Evolutionary conservation across 2,888 invertebrate species (phyloP).

Genomic region (Stomorhina lunata): DNA sequence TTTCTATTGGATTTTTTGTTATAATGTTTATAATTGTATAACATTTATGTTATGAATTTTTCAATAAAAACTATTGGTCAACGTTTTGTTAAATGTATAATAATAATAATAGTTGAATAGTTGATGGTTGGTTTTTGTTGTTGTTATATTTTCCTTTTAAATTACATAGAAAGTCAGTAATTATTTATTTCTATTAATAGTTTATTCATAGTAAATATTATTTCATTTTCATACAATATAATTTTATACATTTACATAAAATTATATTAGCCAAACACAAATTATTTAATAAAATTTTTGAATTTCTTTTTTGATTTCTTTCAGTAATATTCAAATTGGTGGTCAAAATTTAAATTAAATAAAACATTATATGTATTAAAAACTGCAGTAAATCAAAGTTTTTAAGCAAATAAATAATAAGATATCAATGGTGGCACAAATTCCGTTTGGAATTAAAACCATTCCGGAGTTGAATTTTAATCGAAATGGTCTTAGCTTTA

Average conservation of each 20-base stretch:
- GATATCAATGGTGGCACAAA: too few species aligned
- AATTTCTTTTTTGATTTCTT: conserved; percentile 48
- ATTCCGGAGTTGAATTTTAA: too few species aligned
- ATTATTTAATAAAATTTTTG: conserved; percentile 13
- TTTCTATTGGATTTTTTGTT: conserved; percentile 14
- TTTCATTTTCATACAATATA: conserved; percentile 27
- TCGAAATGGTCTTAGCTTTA: too few species aligned
- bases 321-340: background rate
- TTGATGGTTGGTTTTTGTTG: too few species aligned
- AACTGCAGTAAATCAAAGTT: background rate
- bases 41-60: background rate
- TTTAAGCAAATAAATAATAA: too few species aligned
- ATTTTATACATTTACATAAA: conserved; percentile 40
- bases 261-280: conserved; percentile 19
- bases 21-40: conserved; percentile 1
- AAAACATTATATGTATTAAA: background rate
- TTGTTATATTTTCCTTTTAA: background rate
- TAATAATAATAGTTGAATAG: too few species aligned
- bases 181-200: conserved; percentile 36
- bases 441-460: too few species aligned
- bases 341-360: background rate
- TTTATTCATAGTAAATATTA: conserved; percentile 13
- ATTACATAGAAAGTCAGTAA: conserved; percentile 57
- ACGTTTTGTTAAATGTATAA: conserved; percentile 16
- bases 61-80: conserved; percentile 43